Evolutionary conservation across 2,797 vertebrate species (phyloP), one percentile per base, ranked within the genome.

Genomic region (Liparis tanakae): DNA sequence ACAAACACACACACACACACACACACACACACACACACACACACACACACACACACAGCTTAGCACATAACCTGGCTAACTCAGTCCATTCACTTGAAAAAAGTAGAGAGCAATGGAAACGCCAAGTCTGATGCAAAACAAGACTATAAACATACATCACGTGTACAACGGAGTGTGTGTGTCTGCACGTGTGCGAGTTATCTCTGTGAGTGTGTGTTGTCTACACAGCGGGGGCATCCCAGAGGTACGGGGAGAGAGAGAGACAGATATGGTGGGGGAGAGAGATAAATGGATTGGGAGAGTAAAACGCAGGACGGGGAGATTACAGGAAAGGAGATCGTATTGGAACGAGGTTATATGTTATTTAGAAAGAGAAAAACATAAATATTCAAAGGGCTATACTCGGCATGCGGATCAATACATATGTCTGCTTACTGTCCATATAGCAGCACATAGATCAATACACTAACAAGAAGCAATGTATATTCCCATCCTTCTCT

Each of bases 381-480:
- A 30, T 61, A 76, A 71, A 86, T 78, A 85, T 84, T 78, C 62
- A 80, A 30, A 79, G 80, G 73, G 74, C 82, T 80, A 85, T 80
- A 86, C 67, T 78, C 86, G 74, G 81, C 61, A 36, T 63, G 62
- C 55, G 63, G 79, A 88, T 90, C 84, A 78, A 85, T 90, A 83
- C 39, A 69, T 74, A 85, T 85, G 85, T 89, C 83, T 86, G 68
- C 85, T 86, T 85, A 83, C 75, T 85, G 76, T 73, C 81, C 81
- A 87, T 83, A 83, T 62, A 82, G 82, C 62, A 78, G 65, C 62
- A 74, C 51, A 74, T 41, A 37, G 84, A 87, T 92, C 88, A 83
- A 89, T 91, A 79, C 66, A 75, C 74, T 85, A 85, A 87, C 87
- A 83, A 87, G 82, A 84, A 79, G 77, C 61, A 67, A 82, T 81